Evolutionary conservation across 2,113 vertebrate species (phyloP).

Genomic region (Marmota monax): DNA sequence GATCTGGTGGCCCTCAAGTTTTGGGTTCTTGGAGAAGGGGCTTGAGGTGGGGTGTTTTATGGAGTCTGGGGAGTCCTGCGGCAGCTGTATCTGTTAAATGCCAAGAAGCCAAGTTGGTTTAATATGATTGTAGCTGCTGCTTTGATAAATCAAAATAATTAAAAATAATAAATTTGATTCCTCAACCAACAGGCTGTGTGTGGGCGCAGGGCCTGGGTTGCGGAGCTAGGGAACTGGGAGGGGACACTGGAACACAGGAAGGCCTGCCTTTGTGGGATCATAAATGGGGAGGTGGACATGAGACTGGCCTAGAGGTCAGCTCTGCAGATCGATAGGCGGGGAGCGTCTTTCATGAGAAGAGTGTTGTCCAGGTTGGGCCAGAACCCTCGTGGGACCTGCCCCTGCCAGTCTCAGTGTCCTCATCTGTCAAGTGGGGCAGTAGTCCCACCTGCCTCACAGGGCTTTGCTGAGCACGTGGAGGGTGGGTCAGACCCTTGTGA

Average conservation of each 20-base stretch:
- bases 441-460: not conserved
- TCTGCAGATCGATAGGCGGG: not conserved
- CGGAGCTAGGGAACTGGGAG: slow-evolving; percentile 1
- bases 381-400: not conserved
- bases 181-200: slow-evolving; percentile 87
- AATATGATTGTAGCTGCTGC: slow-evolving; percentile 91
- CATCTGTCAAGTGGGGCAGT: slow-evolving; percentile 48
- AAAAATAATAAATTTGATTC: slow-evolving; percentile 94
- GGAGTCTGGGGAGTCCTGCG: slow-evolving; percentile 86
- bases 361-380: not conserved
- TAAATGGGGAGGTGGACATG: not conserved
- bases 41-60: slow-evolving; percentile 82
- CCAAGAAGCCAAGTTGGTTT: slow-evolving; percentile 90
- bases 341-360: not conserved
- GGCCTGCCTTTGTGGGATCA: slow-evolving; percentile 23
- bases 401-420: slow-evolving; percentile 23
- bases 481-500: not conserved
- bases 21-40: not conserved
- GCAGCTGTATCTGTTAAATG: slow-evolving; percentile 89
- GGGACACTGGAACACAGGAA: not conserved
- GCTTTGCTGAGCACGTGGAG: not conserved
- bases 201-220: slow-evolving; percentile 81
- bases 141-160: slow-evolving; percentile 96
- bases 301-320: not conserved
- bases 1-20: not conserved